Evolutionary conservation across 1,140 invertebrate genomes (phyloP).

Genomic region (Atta colombica): DNA sequence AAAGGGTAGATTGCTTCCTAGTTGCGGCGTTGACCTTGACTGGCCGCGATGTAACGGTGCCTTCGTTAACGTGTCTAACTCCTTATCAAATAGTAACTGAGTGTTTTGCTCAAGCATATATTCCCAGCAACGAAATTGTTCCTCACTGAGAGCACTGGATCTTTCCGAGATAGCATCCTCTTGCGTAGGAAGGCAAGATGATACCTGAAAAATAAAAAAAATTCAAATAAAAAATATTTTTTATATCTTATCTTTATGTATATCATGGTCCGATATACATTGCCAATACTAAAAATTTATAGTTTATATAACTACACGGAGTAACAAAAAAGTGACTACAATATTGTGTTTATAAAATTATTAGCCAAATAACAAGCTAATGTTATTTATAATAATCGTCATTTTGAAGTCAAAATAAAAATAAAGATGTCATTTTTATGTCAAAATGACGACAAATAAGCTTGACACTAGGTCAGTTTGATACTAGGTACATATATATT

Average conservation of each 20-base stretch:
- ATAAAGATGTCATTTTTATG: too few relatives aligned
- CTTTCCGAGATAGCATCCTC: constrained; percentile 87
- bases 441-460: too few relatives aligned
- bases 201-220: constrained; percentile 34
- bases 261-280: too few relatives aligned
- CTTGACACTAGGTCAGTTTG: too few relatives aligned
- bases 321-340: too few relatives aligned
- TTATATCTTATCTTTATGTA: neutral
- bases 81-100: constrained; percentile 94
- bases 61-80: constrained; percentile 93
- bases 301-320: too few relatives aligned
- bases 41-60: constrained; percentile 85
- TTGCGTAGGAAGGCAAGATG: constrained; percentile 78
- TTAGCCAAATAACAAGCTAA: too few relatives aligned
- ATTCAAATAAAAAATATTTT: neutral
- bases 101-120: constrained; percentile 97
- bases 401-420: too few relatives aligned
- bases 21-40: constrained; percentile 84
- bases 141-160: constrained; percentile 90
- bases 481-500: too few relatives aligned
- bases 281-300: too few relatives aligned
- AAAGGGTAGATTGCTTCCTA: constrained; percentile 86
- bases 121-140: constrained; percentile 97
- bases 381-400: too few relatives aligned
- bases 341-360: too few relatives aligned